Evolutionary conservation across 2,888 invertebrate species (phyloP), one percentile per base, ranked within the genome.

Genomic region (Cataglyphis livida): DNA sequence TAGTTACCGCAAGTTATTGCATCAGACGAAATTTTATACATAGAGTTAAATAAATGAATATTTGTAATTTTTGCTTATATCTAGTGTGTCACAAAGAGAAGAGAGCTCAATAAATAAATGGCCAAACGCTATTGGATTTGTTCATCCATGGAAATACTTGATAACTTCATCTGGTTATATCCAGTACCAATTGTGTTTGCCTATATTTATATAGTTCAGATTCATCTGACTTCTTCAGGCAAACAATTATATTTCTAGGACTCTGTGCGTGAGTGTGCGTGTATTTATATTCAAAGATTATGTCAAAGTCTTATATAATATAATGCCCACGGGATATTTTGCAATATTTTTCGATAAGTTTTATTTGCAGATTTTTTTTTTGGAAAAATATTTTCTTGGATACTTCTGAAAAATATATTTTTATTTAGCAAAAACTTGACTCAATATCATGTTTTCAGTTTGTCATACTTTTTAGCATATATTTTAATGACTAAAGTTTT

Each of bases 121-220:
- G 2, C 15, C 21, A 28, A 15, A 25, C 15, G 10, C 25, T 59
- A 25, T 25, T 25, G 25, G 25, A 59, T 38, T 62, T 62, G 10
- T 38, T 62, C 62, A 35, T 62, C 35, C 62, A 10, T n/a, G n/a
- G n/a, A 35, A 38, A 62, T 25, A 35, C n/a, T 25, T 25, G 59
- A 25, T 25, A 59, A 62, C 62, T 62, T 38, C 18, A 10, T 10
- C 9, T 35, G 62, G n/a, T 3, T 15, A 32, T 10, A 62, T 10
- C n/a, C 35, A 12, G 6, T n/a, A 2, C n/a, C 35, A 38, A 62
- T n/a, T 62, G 32, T 9, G 28, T 28, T 18, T 28, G 18, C 15
- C n/a, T 35, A 62, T 62, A 62, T 62, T 62, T 35, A 62, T 62
- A 54, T 21, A 9, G 51, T n/a, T 35, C 10, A 35, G n/a, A 35